phyloP scores from a whole-genome alignment of 2,888 invertebrate species.

The Actias luna region DNA sequence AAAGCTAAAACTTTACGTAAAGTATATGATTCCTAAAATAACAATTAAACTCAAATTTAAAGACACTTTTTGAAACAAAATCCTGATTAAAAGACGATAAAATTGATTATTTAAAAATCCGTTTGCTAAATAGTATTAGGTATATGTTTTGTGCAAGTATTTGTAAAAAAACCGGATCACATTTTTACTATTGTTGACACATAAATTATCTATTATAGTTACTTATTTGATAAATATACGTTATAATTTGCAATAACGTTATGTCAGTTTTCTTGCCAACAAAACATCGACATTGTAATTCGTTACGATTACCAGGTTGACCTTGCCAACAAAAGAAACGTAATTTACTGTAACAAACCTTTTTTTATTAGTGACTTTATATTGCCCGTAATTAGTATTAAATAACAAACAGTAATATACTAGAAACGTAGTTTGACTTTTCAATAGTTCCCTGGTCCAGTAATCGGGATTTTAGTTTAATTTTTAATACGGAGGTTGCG shows the following conservation, averaged over 20 bases:
- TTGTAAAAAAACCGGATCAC: no score
- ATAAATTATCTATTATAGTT: neutral
- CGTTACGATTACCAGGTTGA: constrained; percentile 17
- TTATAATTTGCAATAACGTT: constrained; percentile 11
- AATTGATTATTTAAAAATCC: no score
- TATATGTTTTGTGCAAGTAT: no score
- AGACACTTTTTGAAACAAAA: no score
- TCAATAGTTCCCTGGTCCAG: neutral
- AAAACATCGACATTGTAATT: constrained; percentile 20
- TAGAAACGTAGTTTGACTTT: neutral
- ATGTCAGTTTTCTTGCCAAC: constrained; percentile 16
- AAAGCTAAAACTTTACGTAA: no score
- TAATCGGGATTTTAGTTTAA: neutral
- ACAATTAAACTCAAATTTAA: no score
- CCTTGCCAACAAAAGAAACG: constrained; percentile 19
- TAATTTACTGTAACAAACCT: constrained; percentile 17
- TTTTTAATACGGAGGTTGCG: neutral
- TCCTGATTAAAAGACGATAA: no score
- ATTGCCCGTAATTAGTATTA: constrained; percentile 7
- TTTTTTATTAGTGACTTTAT: constrained; percentile 14
- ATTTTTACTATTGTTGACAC: neutral
- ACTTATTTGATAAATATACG: neutral
- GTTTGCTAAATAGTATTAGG: no score
- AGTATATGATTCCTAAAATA: no score
- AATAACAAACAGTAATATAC: constrained; percentile 3